Conservation (phyloP, 2,888 invertebrate genomes). For the Aspidiotus destructor region DNA sequence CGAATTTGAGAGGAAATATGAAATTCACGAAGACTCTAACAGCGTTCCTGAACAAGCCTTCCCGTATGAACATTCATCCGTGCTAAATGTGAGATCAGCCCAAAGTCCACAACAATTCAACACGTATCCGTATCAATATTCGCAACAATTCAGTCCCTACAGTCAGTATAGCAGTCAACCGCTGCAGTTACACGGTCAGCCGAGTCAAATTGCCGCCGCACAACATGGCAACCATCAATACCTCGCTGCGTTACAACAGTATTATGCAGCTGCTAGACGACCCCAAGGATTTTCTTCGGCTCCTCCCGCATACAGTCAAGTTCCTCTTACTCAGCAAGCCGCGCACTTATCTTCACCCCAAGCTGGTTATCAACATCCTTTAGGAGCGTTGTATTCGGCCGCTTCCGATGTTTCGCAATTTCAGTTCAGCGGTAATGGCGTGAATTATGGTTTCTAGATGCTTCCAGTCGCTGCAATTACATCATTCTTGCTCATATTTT, state of each 20-base stretch:
- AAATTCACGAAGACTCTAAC: not conserved
- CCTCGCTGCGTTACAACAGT: not conserved
- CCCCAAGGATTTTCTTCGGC: not conserved
- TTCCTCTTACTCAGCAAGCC: not conserved
- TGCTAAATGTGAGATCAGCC: not conserved
- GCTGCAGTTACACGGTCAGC: not conserved
- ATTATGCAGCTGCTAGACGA: not conserved
- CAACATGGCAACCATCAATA: not conserved
- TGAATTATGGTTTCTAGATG: slow-evolving; percentile 27
- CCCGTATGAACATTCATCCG: not conserved
- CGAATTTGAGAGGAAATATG: not conserved
- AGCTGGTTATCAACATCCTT: slow-evolving; percentile 1
- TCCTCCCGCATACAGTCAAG: not conserved
- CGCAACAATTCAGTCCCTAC: not conserved
- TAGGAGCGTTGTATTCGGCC: slow-evolving; percentile 35
- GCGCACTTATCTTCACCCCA: not conserved
- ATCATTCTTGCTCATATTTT: too few species aligned
- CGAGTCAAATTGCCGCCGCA: not conserved
- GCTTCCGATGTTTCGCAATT: slow-evolving; percentile 35
- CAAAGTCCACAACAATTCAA: not conserved
- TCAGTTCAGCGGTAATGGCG: slow-evolving; percentile 35
- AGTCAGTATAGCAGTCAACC: not conserved
- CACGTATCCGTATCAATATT: not conserved
- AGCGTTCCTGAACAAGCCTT: not conserved
- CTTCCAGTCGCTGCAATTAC: too few species aligned